Evolutionary conservation across 1,140 invertebrate genomes (phyloP).

Genomic region (Caenorhabditis latens): DNA sequence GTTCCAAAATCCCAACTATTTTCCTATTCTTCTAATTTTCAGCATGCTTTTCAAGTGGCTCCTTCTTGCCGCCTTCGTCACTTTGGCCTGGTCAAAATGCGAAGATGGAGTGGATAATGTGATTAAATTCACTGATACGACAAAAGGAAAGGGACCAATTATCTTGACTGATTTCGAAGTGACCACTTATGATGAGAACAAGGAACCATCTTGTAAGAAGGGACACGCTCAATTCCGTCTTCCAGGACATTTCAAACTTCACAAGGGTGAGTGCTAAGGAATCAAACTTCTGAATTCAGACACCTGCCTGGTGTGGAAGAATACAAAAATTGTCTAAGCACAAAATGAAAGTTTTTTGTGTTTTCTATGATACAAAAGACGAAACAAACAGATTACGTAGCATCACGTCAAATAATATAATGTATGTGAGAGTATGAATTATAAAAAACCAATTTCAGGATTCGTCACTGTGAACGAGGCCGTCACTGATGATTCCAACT

Average conservation of each 20-base stretch:
- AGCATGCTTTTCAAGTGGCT: slow-evolving; percentile 51
- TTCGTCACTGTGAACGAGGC: slow-evolving; percentile 51
- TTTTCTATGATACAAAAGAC: background rate
- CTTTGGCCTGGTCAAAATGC: slow-evolving; percentile 49
- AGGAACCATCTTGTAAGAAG: slow-evolving; percentile 61
- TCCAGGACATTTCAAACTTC: slow-evolving; percentile 65
- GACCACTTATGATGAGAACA: slow-evolving; percentile 64
- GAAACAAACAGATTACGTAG: slow-evolving; percentile 8
- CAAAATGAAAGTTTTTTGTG: background rate
- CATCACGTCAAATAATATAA: background rate
- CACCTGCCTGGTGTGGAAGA: background rate
- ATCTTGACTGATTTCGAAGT: slow-evolving; percentile 63
- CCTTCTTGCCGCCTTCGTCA: slow-evolving; percentile 36
- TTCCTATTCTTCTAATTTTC: background rate
- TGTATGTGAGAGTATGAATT: background rate
- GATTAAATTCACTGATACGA: slow-evolving; percentile 62
- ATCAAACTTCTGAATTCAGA: background rate
- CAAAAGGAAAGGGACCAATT: slow-evolving; percentile 62
- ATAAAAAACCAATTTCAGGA: slow-evolving; percentile 10
- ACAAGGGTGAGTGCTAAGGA: slow-evolving; percentile 26
- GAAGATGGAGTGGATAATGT: slow-evolving; percentile 66
- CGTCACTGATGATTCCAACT: slow-evolving; percentile 51
- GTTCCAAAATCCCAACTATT: background rate
- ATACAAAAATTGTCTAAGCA: background rate
- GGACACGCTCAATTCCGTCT: slow-evolving; percentile 59